These are phyloP conservation scores for Lanius collurio DNA, from an alignment of 2,113 vertebrate species.

Conservation along the genomic window DNA sequence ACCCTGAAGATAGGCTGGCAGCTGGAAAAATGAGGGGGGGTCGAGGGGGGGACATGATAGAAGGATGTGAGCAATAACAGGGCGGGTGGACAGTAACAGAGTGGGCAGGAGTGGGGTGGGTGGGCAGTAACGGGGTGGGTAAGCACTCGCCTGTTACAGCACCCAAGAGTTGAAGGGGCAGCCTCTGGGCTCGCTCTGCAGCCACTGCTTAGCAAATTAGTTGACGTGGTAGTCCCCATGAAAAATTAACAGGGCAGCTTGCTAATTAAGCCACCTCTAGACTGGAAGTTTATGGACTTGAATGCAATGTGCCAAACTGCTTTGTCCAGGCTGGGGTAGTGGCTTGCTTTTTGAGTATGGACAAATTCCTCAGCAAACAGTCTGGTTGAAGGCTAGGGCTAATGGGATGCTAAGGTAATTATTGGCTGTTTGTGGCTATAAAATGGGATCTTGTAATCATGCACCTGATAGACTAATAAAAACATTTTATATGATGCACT, in stretches of 20 bases:
- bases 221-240: background rate
- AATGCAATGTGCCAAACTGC: background rate
- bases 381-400: background rate
- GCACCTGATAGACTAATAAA: conserved; percentile 53
- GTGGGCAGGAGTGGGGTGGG: background rate
- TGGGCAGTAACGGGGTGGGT: background rate
- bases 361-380: background rate
- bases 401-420: conserved; percentile 50
- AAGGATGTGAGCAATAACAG: background rate
- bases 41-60: background rate
- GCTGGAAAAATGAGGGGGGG: conserved; percentile 27
- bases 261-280: conserved; percentile 59
- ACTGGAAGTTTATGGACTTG: conserved; percentile 20
- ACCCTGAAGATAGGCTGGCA: conserved; percentile 18
- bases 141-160: conserved; percentile 28
- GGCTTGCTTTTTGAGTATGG: background rate
- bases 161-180: conserved; percentile 36
- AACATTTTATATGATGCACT: conserved; percentile 42
- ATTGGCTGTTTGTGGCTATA: conserved; percentile 43
- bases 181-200: background rate
- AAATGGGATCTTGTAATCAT: conserved; percentile 19
- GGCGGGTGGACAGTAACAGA: background rate
- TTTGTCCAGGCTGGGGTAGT: background rate
- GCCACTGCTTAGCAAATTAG: background rate
- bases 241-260: conserved; percentile 49